Conservation (phyloP, 2,113 vertebrate species). For the Mesitornis unicolor region DNA sequence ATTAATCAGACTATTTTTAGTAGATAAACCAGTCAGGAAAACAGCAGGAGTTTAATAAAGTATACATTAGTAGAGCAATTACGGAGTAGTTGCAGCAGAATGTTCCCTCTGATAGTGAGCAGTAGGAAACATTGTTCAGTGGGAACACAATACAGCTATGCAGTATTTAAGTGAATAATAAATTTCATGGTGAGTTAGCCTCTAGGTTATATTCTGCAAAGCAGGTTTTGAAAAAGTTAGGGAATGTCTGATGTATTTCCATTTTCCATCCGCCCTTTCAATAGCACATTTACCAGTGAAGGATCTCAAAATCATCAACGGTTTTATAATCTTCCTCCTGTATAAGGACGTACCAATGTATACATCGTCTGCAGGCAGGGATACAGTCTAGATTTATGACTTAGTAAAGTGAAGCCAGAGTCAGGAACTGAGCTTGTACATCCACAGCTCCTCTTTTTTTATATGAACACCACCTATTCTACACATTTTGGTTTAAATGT, state of each 20-base stretch:
- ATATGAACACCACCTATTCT: neutral
- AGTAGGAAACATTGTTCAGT: neutral
- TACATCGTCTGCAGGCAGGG: neutral
- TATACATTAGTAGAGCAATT: slow-evolving; percentile 32
- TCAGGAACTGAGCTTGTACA: neutral
- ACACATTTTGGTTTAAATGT: neutral
- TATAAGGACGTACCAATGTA: neutral
- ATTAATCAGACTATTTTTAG: slow-evolving; percentile 56
- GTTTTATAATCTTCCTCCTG: neutral
- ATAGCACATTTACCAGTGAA: neutral
- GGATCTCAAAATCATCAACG: neutral
- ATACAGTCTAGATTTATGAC: neutral
- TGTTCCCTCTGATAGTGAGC: neutral
- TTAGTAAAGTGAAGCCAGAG: neutral
- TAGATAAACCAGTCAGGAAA: slow-evolving; percentile 26
- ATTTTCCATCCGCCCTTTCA: neutral
- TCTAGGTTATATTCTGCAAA: neutral
- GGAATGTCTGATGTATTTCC: neutral
- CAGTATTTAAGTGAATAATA: slow-evolving; percentile 5
- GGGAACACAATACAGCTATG: neutral
- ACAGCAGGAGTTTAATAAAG: slow-evolving; percentile 61
- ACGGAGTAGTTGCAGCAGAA: neutral
- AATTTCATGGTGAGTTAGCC: neutral
- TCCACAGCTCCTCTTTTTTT: neutral
- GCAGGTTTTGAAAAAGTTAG: neutral